Evolutionary conservation across 1,140 invertebrate species (phyloP).

Genomic region (Aphelenchoides avenae): DNA sequence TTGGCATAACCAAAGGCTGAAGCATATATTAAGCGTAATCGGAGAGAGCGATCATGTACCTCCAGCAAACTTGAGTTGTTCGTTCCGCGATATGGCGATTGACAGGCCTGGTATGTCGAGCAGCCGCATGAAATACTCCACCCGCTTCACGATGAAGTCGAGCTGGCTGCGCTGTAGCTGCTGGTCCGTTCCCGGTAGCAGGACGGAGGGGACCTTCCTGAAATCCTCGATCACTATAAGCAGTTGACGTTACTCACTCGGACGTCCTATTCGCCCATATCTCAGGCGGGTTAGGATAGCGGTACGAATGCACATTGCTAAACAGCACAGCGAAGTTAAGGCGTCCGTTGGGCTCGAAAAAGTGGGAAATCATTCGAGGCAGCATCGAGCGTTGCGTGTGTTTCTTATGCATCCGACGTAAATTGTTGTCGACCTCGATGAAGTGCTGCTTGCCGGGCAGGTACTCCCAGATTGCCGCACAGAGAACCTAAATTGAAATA

Average conservation of each 20-base stretch:
- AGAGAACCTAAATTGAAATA: conserved; percentile 44
- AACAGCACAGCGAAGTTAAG: conserved; percentile 54
- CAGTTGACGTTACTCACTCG: too few species aligned
- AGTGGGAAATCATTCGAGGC: conserved; percentile 57
- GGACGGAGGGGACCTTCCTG: conserved; percentile 45
- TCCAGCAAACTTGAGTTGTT: conserved; percentile 57
- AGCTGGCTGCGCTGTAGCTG: conserved; percentile 46
- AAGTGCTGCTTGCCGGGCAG: conserved; percentile 41
- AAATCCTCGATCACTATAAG: too few species aligned
- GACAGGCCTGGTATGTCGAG: conserved; percentile 57
- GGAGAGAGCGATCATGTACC: conserved; percentile 26
- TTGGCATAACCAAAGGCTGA: conserved; percentile 53
- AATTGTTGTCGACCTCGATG: conserved; percentile 49
- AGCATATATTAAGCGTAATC: conserved; percentile 1
- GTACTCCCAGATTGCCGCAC: conserved; percentile 57
- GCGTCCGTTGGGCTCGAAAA: conserved; percentile 27
- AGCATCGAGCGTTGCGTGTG: conserved; percentile 15
- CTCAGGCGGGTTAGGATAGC: conserved; percentile 53
- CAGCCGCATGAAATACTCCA: conserved; percentile 57
- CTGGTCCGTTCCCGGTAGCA: conserved; percentile 44
- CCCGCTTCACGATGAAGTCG: conserved; percentile 48
- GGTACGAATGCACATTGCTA: conserved; percentile 48
- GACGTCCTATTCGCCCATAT: conserved; percentile 42
- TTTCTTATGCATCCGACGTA: conserved; percentile 42
- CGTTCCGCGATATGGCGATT: conserved; percentile 54